A percentile compares a stretch with the other conserved stretches of the same genome.
These are phyloP conservation scores for Harmothoe impar DNA, from an alignment of 2,888 invertebrate species.

Conservation along the genomic window DNA sequence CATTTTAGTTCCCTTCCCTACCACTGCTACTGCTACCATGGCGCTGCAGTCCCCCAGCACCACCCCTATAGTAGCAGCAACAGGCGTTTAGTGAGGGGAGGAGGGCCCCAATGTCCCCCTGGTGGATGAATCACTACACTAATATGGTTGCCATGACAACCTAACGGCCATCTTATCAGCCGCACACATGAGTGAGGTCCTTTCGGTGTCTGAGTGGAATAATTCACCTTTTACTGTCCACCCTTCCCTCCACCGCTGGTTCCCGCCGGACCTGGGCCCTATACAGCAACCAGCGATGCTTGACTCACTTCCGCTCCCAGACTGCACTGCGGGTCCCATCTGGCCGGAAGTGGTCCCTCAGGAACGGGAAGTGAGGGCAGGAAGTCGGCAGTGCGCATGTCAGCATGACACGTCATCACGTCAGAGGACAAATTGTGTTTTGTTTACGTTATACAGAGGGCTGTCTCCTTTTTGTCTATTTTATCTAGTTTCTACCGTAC, in stretches of 20 bases:
- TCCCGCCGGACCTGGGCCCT: background rate
- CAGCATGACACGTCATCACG: background rate
- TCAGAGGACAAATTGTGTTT: background rate
- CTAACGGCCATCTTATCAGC: conserved; percentile 20
- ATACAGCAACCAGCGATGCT: background rate
- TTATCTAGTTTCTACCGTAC: too few relatives aligned
- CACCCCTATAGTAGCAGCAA: too few relatives aligned
- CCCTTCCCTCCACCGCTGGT: background rate
- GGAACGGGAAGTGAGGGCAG: background rate
- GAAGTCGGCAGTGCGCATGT: background rate
- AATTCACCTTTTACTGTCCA: conserved; percentile 21
- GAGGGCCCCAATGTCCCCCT: background rate
- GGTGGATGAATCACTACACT: conserved; percentile 29
- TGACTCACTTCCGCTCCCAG: conserved; percentile 24
- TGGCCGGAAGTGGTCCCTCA: conserved; percentile 4
- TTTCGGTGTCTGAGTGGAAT: background rate
- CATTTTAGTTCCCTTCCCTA: too few relatives aligned
- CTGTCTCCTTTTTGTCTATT: too few relatives aligned
- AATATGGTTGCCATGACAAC: conserved; percentile 23
- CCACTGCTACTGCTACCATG: too few relatives aligned
- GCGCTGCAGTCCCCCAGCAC: too few relatives aligned
- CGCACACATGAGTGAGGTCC: conserved; percentile 8
- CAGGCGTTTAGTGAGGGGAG: too few relatives aligned
- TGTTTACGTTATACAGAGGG: too few relatives aligned
- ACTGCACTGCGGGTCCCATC: background rate